Evolutionary conservation across 2,797 vertebrate species (phyloP), one percentile per base, ranked within the genome.

Genomic region (Tenualosa thibaudeaui): DNA sequence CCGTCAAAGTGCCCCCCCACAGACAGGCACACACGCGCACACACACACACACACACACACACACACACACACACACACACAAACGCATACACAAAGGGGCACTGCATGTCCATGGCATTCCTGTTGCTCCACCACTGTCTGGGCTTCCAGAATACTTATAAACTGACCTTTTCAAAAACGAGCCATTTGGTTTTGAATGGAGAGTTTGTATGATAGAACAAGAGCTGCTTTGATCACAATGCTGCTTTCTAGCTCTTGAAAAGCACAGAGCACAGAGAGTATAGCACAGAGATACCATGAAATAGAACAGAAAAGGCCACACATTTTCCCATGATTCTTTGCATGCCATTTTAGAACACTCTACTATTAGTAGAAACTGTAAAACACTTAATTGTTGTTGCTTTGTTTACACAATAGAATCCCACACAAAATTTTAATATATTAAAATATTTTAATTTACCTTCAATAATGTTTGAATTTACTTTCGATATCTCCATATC

Each of bases 101-200:
- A 68, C 12, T 40, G 12, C 37, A 75, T 75, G 31, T 75, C 31
- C 68, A 46, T 78, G 40, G 15, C 71, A 78, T 15, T 17, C 37
- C 40, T 46, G 15, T 46, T 43, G 50, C 50, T 51, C 1, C 22
- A 0, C 4, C 71, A 78, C 71, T 78, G 37, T 46, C 71, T 17
- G 17, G 37, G 50, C 62, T 58, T 31, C 26, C 24, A 85, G 86
- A 56, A 81, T 5, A 5, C 50, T 17, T 22, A 83, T 56, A 51
- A 81, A 87, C 75, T 46, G 90, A 91, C 88, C 90, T 93, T 92
- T 91, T 24, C 78, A 87, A 83, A 84, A 60, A 86, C 37, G 37
- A 60, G 71, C 81, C 31, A 3, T 19, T 71, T 85, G 46, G 56
- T 88, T 90, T 85, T 88, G 54, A 90, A 92, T 88, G 17, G 40